A percentile compares a stretch with the other conserved stretches of the same genome.
phyloP scores from a whole-genome alignment of 1,140 invertebrate species.

The Nasonia vitripennis region DNA sequence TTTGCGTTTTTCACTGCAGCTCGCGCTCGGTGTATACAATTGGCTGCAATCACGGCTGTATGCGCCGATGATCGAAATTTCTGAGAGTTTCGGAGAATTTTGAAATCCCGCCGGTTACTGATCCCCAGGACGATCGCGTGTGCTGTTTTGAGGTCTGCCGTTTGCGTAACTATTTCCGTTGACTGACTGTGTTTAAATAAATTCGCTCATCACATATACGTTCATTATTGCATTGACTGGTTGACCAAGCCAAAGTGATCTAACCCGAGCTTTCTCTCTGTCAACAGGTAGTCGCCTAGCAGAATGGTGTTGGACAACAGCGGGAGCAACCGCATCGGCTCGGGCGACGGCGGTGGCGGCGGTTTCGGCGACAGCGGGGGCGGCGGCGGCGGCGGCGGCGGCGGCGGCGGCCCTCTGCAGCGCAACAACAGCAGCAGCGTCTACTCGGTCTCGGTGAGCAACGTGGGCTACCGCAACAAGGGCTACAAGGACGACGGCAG shows the following conservation, averaged over 20 bases:
- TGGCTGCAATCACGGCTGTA: not conserved
- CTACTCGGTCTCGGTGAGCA: constrained; percentile 77
- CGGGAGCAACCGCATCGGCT: constrained; percentile 53
- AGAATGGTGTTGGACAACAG: constrained; percentile 71
- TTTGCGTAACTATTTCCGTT: too few species aligned
- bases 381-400: constrained; percentile 66
- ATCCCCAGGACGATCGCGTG: not conserved
- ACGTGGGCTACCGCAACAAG: constrained; percentile 81
- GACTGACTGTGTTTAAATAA: too few species aligned
- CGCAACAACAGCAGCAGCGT: constrained; percentile 52
- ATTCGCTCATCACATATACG: too few species aligned
- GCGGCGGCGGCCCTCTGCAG: constrained; percentile 53
- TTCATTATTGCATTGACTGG: too few species aligned
- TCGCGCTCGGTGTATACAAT: not conserved
- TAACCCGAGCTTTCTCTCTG: too few species aligned
- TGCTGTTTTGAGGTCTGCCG: not conserved
- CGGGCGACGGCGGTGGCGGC: constrained; percentile 62
- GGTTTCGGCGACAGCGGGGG: constrained; percentile 56
- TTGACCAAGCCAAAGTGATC: too few species aligned
- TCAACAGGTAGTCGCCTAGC: constrained; percentile 67
- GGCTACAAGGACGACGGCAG: constrained; percentile 79
- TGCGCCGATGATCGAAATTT: too few species aligned
- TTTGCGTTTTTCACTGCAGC: not conserved
- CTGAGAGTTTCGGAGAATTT: constrained; percentile 4
- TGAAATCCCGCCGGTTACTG: not conserved